Conservation (phyloP, 2,888 invertebrate species). For the Brachylomia viminalis region DNA sequence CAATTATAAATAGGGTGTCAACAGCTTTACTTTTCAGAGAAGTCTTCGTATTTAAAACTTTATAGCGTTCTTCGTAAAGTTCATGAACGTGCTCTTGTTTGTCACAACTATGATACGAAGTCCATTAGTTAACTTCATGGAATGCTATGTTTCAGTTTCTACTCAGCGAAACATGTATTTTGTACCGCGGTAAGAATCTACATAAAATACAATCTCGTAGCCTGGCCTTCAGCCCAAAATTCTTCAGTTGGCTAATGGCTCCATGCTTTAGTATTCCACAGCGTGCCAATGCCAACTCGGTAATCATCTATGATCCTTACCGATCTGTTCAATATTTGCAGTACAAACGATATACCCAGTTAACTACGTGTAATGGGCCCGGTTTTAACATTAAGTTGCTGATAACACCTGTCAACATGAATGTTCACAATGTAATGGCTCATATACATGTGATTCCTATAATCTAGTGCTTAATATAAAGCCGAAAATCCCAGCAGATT, state of each 20-base stretch:
- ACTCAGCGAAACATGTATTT: conserved; percentile 1
- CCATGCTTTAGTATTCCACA: conserved; percentile 38
- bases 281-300: conserved; percentile 46
- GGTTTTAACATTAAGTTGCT: conserved; percentile 16
- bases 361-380: conserved; percentile 20
- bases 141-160: conserved; percentile 1
- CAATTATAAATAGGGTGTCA: too few relatives aligned
- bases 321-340: conserved; percentile 62
- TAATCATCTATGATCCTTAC: conserved; percentile 61
- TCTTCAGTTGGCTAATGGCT: conserved; percentile 57
- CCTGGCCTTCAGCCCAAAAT: conserved; percentile 51
- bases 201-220: conserved; percentile 35
- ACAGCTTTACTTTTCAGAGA: too few relatives aligned
- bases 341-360: conserved; percentile 43
- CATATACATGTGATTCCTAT: neutral
- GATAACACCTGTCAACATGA: conserved; percentile 26
- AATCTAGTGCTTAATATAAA: conserved; percentile 12
- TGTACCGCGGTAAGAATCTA: conserved; percentile 18
- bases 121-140: conserved; percentile 35
- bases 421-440: conserved; percentile 6
- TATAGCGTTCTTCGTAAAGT: too few relatives aligned
- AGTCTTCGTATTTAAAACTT: too few relatives aligned
- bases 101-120: too few relatives aligned
- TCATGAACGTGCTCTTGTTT: too few relatives aligned
- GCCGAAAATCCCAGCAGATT: conserved; percentile 21